These are phyloP conservation scores for Drosophila parabipectinata DNA, from an alignment of 1,140 invertebrate species.

Conservation along the genomic window DNA sequence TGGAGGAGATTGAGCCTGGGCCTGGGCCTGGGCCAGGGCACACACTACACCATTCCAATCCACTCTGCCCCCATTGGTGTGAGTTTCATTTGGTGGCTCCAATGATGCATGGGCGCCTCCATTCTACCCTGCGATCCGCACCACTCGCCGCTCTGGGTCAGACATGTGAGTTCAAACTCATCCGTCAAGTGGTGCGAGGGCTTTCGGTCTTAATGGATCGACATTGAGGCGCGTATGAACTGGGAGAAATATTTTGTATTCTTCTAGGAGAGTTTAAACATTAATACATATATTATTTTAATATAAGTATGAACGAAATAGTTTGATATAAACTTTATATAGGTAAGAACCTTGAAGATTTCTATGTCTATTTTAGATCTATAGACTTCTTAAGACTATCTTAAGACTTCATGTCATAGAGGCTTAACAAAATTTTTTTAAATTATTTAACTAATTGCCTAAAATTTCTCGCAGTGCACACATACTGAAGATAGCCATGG, in stretches of 20 bases:
- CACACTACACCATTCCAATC: neutral
- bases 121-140: slow-evolving; percentile 18
- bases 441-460: neutral
- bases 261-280: too few relatives aligned
- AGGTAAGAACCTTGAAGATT: too few relatives aligned
- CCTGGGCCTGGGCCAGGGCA: slow-evolving; percentile 9
- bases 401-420: neutral
- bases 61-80: slow-evolving; percentile 59
- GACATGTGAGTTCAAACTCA: slow-evolving; percentile 82
- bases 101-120: slow-evolving; percentile 61
- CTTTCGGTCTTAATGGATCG: slow-evolving; percentile 77
- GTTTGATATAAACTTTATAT: too few relatives aligned
- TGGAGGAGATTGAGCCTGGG: slow-evolving; percentile 14
- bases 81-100: slow-evolving; percentile 67
- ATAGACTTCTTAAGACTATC: too few relatives aligned
- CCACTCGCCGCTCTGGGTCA: slow-evolving; percentile 65
- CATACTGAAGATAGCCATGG: slow-evolving; percentile 38
- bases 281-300: too few relatives aligned
- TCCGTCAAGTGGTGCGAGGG: slow-evolving; percentile 79
- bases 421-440: neutral
- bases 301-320: too few relatives aligned
- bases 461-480: slow-evolving; percentile 11
- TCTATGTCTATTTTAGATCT: too few relatives aligned
- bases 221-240: slow-evolving; percentile 55
- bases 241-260: neutral